Conservation (phyloP, 2,888 invertebrate genomes). For the Nemurella pictetii region DNA sequence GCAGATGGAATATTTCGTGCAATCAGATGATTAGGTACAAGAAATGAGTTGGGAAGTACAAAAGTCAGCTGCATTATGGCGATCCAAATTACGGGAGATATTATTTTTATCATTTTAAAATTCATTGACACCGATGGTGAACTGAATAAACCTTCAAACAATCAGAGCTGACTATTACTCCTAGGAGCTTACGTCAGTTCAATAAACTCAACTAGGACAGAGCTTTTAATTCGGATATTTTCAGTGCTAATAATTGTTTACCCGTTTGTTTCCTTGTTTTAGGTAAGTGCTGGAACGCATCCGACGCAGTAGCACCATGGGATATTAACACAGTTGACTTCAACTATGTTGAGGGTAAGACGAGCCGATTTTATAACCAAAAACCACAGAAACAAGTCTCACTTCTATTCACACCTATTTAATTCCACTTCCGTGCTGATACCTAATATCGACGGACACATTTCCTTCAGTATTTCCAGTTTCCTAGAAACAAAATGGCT, state of each 20-base stretch:
- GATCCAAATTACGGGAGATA: too few species aligned
- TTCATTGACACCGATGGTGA: too few species aligned
- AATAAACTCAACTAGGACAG: too few species aligned
- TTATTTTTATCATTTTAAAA: too few species aligned
- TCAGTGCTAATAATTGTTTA: background rate
- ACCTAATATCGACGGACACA: background rate
- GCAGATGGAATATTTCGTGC: too few species aligned
- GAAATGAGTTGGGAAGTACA: too few species aligned
- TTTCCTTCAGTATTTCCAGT: background rate
- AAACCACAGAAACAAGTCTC: background rate
- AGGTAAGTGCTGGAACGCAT: slow-evolving; percentile 43
- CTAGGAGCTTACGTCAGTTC: too few species aligned
- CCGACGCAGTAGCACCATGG: slow-evolving; percentile 41
- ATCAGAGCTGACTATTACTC: too few species aligned
- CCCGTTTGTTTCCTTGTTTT: slow-evolving; percentile 37
- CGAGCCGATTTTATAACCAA: background rate
- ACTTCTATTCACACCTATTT: background rate
- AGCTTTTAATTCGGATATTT: too few species aligned
- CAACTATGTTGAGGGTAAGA: slow-evolving; percentile 42
- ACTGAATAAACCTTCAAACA: too few species aligned
- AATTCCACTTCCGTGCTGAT: background rate
- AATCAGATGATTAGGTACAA: too few species aligned
- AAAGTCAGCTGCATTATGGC: too few species aligned
- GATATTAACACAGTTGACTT: slow-evolving; percentile 41
- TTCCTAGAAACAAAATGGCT: background rate